phyloP scores from a whole-genome alignment of 2,888 invertebrate genomes.

The Drosophila quinaria region DNA sequence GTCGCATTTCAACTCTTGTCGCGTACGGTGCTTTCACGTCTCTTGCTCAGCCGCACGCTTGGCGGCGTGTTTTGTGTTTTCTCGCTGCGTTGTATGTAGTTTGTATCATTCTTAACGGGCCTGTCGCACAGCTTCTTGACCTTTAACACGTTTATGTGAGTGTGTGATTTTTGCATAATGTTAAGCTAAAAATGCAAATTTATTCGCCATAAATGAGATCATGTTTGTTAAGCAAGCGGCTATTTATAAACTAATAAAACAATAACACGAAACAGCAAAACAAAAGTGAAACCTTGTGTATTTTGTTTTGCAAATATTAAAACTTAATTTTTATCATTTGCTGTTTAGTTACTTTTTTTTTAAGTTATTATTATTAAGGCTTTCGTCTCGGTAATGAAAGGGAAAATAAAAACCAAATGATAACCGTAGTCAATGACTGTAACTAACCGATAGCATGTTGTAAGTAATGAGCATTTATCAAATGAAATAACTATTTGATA shows the following conservation, averaged over 20 bases:
- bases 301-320: not conserved
- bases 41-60: constrained; percentile 25
- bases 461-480: constrained; percentile 12
- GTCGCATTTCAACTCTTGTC: constrained; percentile 58
- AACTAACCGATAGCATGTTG: constrained; percentile 11
- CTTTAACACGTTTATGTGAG: constrained; percentile 48
- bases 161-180: constrained; percentile 68
- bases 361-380: constrained; percentile 14
- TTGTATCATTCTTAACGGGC: constrained; percentile 43
- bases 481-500: constrained; percentile 13
- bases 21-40: constrained; percentile 43
- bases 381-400: constrained; percentile 9
- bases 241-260: constrained; percentile 58
- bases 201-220: constrained; percentile 74
- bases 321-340: constrained; percentile 8
- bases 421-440: constrained; percentile 12
- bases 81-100: constrained; percentile 29
- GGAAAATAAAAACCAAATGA: constrained; percentile 16
- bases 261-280: constrained; percentile 20
- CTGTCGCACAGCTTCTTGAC: constrained; percentile 61
- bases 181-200: constrained; percentile 57
- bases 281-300: constrained; percentile 53
- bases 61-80: constrained; percentile 48
- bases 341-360: constrained; percentile 8
- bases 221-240: constrained; percentile 43